Conservation (phyloP, 2,113 vertebrate genomes). For the Colius striatus region DNA sequence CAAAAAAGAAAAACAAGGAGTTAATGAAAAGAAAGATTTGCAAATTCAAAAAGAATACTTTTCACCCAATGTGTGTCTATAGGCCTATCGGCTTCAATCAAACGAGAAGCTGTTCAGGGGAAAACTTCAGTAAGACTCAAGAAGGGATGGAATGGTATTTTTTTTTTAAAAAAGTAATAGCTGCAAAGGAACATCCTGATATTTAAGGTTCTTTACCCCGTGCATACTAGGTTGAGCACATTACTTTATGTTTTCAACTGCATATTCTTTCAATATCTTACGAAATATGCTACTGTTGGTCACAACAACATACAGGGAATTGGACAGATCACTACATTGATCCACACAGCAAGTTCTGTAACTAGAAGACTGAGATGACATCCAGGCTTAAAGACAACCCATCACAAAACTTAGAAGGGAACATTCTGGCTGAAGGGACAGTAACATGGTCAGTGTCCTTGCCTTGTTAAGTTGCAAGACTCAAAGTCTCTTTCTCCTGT, state of each 20-base stretch:
- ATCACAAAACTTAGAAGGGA: not conserved
- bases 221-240: not conserved
- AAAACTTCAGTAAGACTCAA: not conserved
- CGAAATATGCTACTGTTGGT: not conserved
- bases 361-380: not conserved
- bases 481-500: not conserved
- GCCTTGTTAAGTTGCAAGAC: not conserved
- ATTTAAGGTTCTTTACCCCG: not conserved
- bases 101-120: not conserved
- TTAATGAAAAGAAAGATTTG: not conserved
- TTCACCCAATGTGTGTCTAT: not conserved
- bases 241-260: not conserved
- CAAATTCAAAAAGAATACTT: not conserved
- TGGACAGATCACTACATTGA: not conserved
- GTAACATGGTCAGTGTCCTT: not conserved
- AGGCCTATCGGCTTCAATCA: not conserved
- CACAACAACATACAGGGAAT: not conserved
- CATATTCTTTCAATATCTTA: not conserved
- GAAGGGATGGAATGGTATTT: not conserved
- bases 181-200: not conserved
- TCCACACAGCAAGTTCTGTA: not conserved
- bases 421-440: not conserved
- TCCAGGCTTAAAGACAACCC: not conserved
- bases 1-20: not conserved
- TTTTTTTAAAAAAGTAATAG: not conserved